Conservation (phyloP, 2,888 invertebrate species). For the Oscheius sp. region DNA sequence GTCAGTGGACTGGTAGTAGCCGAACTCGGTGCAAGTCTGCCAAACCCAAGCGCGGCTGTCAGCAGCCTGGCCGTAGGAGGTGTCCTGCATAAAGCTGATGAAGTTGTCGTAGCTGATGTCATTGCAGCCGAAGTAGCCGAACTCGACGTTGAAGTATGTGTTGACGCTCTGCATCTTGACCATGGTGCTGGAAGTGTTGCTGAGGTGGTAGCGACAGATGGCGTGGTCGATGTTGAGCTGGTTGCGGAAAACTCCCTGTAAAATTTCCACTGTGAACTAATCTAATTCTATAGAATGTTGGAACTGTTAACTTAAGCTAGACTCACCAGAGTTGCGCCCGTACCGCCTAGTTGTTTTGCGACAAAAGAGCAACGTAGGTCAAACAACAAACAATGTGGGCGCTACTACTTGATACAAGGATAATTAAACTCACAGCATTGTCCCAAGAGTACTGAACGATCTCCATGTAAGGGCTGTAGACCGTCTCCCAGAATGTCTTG, state of each 20-base stretch:
- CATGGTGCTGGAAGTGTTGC: constrained; percentile 34
- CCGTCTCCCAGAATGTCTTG: constrained; percentile 83
- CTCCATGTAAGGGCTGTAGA: constrained; percentile 88
- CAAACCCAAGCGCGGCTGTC: constrained; percentile 86
- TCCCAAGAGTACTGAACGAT: constrained; percentile 89
- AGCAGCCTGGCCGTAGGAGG: constrained; percentile 42
- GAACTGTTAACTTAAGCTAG: too few relatives aligned
- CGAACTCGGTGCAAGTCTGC: constrained; percentile 95
- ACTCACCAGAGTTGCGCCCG: too few relatives aligned
- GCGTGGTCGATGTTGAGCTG: constrained; percentile 48
- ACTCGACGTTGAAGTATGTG: constrained; percentile 49
- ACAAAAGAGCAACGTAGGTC: neutral
- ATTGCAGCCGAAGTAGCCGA: constrained; percentile 51
- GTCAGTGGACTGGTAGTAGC: constrained; percentile 89
- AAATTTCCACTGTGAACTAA: neutral
- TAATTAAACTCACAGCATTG: constrained; percentile 35
- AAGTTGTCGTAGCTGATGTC: constrained; percentile 58
- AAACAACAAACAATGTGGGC: too few relatives aligned
- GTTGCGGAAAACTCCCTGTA: constrained; percentile 45
- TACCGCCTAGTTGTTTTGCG: too few relatives aligned
- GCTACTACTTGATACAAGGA: too few relatives aligned
- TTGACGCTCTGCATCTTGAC: constrained; percentile 53
- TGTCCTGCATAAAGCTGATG: constrained; percentile 50
- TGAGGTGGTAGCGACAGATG: constrained; percentile 53
- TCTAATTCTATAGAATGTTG: too few relatives aligned